These are phyloP conservation scores for Euleptes europaea DNA, from an alignment of 2,113 vertebrate species.

Conservation along the genomic window DNA sequence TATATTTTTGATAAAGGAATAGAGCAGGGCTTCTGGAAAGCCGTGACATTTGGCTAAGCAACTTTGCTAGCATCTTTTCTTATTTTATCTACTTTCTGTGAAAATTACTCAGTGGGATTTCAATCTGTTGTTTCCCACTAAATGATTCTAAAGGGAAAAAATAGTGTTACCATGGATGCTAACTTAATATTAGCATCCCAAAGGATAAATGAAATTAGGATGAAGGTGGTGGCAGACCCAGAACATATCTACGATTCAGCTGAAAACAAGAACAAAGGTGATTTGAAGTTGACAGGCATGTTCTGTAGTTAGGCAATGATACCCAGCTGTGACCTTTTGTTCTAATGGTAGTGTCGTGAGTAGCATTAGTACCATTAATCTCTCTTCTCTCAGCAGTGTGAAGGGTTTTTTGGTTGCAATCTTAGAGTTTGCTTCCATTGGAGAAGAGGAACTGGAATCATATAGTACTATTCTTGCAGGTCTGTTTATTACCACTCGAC, in stretches of 20 bases:
- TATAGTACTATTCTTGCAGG: background rate
- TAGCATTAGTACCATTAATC: background rate
- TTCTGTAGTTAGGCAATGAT: background rate
- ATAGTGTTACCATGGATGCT: conserved; percentile 3
- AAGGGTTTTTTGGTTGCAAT: background rate
- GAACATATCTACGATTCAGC: background rate
- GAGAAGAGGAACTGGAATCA: background rate
- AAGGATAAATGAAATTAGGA: conserved; percentile 4
- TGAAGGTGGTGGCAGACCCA: background rate
- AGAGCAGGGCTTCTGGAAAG: conserved; percentile 1
- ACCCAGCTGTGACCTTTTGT: background rate
- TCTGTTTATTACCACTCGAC: background rate
- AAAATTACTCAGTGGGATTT: conserved; percentile 21
- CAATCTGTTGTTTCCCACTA: background rate
- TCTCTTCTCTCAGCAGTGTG: background rate
- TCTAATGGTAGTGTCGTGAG: background rate
- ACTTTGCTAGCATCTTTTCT: conserved; percentile 11
- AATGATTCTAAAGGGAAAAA: conserved; percentile 7
- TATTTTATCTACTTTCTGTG: conserved; percentile 12
- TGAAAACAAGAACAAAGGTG: conserved; percentile 3
- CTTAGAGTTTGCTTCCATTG: background rate
- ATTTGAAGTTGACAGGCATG: background rate
- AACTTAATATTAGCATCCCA: conserved; percentile 14
- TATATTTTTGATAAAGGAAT: conserved; percentile 11
- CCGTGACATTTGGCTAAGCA: background rate